Evolutionary conservation across 2,888 invertebrate genomes (phyloP).

Genomic region (Ommatoiulus sabulosus): DNA sequence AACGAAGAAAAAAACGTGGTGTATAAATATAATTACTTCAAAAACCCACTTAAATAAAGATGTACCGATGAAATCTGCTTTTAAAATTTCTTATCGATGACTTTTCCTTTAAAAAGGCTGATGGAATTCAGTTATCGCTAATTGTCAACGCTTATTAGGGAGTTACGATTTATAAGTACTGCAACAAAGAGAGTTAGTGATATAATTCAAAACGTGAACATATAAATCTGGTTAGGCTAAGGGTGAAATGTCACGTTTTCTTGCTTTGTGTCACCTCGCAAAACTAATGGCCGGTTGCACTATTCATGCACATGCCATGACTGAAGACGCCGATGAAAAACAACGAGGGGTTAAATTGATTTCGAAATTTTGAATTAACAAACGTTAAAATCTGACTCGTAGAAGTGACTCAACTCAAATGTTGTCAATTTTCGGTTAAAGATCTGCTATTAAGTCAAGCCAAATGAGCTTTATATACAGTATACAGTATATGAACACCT

Average conservation of each 20-base stretch:
- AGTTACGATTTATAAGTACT: neutral
- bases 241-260: conserved; percentile 21
- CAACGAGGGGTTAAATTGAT: neutral
- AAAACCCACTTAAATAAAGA: conserved; percentile 38
- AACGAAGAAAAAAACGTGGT: neutral
- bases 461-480: no score
- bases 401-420: no score
- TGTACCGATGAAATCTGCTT: conserved; percentile 19
- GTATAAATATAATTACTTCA: conserved; percentile 6
- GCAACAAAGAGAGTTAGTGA: neutral
- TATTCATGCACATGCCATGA: neutral
- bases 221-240: conserved; percentile 10
- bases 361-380: no score
- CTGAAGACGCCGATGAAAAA: neutral
- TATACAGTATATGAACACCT: no score
- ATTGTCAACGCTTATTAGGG: conserved; percentile 33
- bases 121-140: conserved; percentile 36
- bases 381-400: no score
- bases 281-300: neutral
- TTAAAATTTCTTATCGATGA: conserved; percentile 18
- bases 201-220: conserved; percentile 4
- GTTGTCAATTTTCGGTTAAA: no score
- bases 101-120: neutral
- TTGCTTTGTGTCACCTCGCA: neutral
- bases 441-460: no score